These are phyloP conservation scores for Microctenopoma stevenorrisi DNA, from an alignment of 2,797 vertebrate genomes.

Conservation along the genomic window DNA sequence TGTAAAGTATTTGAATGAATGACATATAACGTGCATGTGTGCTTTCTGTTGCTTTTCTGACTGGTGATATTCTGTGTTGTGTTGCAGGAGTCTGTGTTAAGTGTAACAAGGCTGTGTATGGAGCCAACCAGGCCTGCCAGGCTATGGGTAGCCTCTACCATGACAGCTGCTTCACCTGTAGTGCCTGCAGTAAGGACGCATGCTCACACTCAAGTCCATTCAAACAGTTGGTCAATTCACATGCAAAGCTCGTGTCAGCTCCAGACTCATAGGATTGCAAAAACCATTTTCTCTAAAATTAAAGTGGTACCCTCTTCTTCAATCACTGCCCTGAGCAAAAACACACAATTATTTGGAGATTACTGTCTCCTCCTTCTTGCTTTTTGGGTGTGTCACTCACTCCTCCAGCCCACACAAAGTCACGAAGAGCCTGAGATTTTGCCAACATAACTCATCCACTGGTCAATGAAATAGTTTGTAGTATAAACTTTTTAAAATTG, in stretches of 20 bases:
- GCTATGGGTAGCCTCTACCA: constrained; percentile 98
- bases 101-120: constrained; percentile 92
- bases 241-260: constrained; percentile 24
- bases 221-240: background rate
- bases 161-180: constrained; percentile 94
- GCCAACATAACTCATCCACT: constrained; percentile 6
- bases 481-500: background rate
- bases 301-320: constrained; percentile 48
- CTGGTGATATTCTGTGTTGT: constrained; percentile 37
- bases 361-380: constrained; percentile 55
- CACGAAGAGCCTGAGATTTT: constrained; percentile 18
- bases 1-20: background rate
- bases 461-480: constrained; percentile 1
- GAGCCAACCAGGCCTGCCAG: constrained; percentile 94
- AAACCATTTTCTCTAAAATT: constrained; percentile 38
- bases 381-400: constrained; percentile 73
- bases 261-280: constrained; percentile 35
- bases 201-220: constrained; percentile 5
- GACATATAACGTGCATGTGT: background rate
- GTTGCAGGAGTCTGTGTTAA: constrained; percentile 91
- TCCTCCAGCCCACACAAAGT: constrained; percentile 62
- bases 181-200: constrained; percentile 93
- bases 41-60: constrained; percentile 30
- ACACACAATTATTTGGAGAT: constrained; percentile 63
- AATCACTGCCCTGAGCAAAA: constrained; percentile 34